These are phyloP conservation scores for Eutrigla gurnardus DNA, from an alignment of 2,797 vertebrate species.

Conservation along the genomic window DNA sequence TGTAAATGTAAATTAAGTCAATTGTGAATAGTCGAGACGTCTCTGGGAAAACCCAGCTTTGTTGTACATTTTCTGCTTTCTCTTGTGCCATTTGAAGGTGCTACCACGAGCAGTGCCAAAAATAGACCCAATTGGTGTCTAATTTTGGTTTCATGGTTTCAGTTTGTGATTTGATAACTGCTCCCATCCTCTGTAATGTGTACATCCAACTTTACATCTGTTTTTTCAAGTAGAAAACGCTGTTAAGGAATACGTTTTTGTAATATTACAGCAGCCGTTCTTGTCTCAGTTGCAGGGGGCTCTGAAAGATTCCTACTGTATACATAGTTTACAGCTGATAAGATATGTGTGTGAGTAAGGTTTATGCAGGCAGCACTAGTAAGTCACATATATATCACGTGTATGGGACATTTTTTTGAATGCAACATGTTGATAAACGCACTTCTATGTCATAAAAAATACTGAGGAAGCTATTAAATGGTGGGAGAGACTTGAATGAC, in stretches of 20 bases:
- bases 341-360: constrained; percentile 50
- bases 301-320: constrained; percentile 48
- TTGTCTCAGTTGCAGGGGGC: constrained; percentile 60
- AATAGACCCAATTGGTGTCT: constrained; percentile 43
- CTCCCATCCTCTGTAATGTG: constrained; percentile 53
- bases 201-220: constrained; percentile 44
- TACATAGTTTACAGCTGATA: constrained; percentile 38
- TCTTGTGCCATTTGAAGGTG: constrained; percentile 72
- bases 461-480: constrained; percentile 28
- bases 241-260: constrained; percentile 62
- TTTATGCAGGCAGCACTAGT: constrained; percentile 39
- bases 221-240: constrained; percentile 55
- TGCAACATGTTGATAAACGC: constrained; percentile 53
- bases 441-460: constrained; percentile 61
- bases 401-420: constrained; percentile 49
- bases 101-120: constrained; percentile 72
- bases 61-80: constrained; percentile 58
- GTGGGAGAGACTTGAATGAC: constrained; percentile 53
- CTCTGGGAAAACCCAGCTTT: constrained; percentile 52
- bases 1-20: no score
- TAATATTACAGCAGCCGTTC: constrained; percentile 55
- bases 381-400: constrained; percentile 35
- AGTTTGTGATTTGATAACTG: constrained; percentile 59
- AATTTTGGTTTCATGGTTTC: constrained; percentile 47
- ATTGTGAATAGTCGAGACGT: constrained; percentile 15